These are phyloP conservation scores for Heloderma charlesbogerti DNA, from an alignment of 2,113 vertebrate genomes.

Conservation along the genomic window DNA sequence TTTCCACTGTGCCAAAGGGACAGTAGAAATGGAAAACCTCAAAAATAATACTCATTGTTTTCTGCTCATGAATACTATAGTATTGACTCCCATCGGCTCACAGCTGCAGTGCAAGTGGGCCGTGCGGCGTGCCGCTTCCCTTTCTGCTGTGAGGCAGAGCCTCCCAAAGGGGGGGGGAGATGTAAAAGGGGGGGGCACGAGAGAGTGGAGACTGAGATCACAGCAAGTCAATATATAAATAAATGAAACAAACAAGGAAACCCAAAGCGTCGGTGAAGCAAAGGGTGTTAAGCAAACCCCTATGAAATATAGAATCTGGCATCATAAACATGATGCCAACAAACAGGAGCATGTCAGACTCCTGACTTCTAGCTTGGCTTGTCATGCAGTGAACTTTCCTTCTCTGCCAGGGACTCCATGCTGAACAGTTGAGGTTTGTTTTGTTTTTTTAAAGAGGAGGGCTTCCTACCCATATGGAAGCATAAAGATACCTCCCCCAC, in stretches of 20 bases:
- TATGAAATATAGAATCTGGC: too few relatives aligned
- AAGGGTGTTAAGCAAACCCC: not conserved
- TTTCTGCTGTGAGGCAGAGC: not conserved
- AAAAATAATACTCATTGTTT: slow-evolving; percentile 68
- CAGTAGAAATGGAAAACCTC: not conserved
- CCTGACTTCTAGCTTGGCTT: not conserved
- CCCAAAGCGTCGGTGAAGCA: not conserved
- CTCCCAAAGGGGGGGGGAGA: not conserved
- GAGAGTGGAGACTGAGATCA: not conserved
- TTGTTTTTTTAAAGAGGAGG: not conserved
- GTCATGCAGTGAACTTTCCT: not conserved
- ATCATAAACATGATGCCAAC: not conserved
- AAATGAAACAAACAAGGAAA: not conserved
- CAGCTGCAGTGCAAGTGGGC: slow-evolving; percentile 56
- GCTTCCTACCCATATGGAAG: not conserved
- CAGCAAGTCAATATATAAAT: not conserved
- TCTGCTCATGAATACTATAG: slow-evolving; percentile 64
- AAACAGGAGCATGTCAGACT: not conserved
- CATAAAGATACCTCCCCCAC: not conserved
- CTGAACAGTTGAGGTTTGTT: not conserved
- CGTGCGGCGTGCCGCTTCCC: not conserved
- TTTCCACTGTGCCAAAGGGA: not conserved
- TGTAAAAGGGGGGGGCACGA: not conserved
- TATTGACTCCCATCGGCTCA: slow-evolving; percentile 46
- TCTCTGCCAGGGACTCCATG: not conserved